Evolutionary conservation across 2,113 vertebrate genomes (phyloP).

Genomic region (Leptosomus discolor): DNA sequence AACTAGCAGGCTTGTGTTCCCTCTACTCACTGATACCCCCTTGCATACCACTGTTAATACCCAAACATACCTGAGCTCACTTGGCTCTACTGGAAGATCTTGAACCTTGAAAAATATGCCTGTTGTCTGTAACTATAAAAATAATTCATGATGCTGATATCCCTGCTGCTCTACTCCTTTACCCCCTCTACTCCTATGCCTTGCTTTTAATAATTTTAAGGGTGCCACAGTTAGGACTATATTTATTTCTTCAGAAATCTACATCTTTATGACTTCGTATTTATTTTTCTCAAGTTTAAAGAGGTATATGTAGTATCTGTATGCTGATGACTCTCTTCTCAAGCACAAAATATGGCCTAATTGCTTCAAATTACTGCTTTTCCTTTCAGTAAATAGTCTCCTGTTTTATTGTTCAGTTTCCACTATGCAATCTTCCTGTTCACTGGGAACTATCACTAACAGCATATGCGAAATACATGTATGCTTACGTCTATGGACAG

Average conservation of each 20-base stretch:
- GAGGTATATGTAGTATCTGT: background rate
- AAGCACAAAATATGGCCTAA: conserved; percentile 24
- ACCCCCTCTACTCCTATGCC: accelerated
- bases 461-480: background rate
- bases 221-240: background rate
- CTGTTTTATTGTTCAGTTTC: conserved; percentile 6
- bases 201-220: background rate
- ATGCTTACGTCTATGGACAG: background rate
- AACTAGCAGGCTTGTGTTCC: background rate
- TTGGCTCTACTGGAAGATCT: background rate
- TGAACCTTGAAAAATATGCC: background rate
- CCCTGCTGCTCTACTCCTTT: background rate
- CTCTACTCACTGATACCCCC: background rate
- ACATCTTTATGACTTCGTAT: background rate
- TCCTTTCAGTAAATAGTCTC: conserved; percentile 20
- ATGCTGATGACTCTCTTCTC: background rate
- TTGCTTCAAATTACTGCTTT: conserved; percentile 34
- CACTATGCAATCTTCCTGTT: background rate
- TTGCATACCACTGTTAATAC: background rate
- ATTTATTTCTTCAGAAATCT: background rate
- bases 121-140: background rate
- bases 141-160: background rate
- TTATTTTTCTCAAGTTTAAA: conserved; percentile 4
- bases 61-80: background rate
- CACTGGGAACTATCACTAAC: background rate